A percentile compares a stretch with the other conserved stretches of the same genome.
Conservation (phyloP, 2,888 invertebrate genomes). For the Caenorhabditis sinica region DNA sequence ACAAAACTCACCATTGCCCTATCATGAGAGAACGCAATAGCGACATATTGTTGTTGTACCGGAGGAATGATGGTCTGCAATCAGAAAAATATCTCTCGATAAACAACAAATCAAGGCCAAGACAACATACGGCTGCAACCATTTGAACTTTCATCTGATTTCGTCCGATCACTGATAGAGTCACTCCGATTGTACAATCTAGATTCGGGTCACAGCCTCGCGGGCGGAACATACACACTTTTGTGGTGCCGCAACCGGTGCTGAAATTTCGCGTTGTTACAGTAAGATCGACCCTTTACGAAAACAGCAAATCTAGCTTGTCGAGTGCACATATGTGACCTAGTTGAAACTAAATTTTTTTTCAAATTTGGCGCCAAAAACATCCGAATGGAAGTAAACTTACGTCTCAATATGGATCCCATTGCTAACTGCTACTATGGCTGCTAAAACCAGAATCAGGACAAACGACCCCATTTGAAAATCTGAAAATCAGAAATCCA, state of each 20-base stretch:
- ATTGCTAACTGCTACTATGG: conserved; percentile 1
- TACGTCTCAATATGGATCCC: conserved; percentile 48
- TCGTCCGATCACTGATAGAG: conserved; percentile 73
- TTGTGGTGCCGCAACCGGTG: conserved; percentile 78
- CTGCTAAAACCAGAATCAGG: conserved; percentile 19
- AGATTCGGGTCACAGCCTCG: conserved; percentile 80
- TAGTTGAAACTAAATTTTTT: no score
- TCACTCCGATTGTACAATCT: conserved; percentile 79
- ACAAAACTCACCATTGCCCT: conserved; percentile 76
- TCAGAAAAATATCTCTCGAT: background rate
- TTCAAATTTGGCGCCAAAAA: background rate
- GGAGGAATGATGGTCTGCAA: conserved; percentile 74
- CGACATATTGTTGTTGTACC: conserved; percentile 81
- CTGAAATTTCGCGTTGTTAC: conserved; percentile 31
- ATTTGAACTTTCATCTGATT: conserved; percentile 78
- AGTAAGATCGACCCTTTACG: no score
- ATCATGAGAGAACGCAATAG: conserved; percentile 80
- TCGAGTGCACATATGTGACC: no score
- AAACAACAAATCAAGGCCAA: conserved; percentile 19
- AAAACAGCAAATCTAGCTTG: no score
- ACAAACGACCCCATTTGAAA: conserved; percentile 43
- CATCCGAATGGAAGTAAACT: no score
- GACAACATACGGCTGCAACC: conserved; percentile 72
- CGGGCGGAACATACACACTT: conserved; percentile 81
- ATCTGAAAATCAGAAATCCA: conserved; percentile 23